These are phyloP conservation scores for Tribolium madens DNA, from an alignment of 1,140 invertebrate genomes.

Conservation along the genomic window DNA sequence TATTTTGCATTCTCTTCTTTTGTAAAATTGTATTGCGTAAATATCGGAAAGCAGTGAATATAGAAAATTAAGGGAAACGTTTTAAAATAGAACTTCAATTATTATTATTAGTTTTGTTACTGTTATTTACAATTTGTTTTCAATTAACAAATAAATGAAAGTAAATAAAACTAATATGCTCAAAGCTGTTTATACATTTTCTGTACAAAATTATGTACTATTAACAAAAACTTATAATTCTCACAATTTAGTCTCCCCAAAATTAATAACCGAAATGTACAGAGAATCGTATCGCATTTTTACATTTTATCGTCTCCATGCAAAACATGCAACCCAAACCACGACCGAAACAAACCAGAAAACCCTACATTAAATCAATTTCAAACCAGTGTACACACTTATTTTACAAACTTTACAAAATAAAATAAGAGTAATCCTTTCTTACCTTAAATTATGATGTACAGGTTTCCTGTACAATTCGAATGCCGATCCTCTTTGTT, in stretches of 20 bases:
- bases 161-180: no score
- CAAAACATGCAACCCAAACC: constrained; percentile 33
- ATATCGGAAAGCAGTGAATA: no score
- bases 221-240: not conserved
- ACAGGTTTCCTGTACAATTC: constrained; percentile 92
- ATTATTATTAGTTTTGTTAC: no score
- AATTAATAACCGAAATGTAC: not conserved
- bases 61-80: no score
- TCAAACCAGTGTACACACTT: constrained; percentile 63
- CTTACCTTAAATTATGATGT: constrained; percentile 81
- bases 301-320: not conserved
- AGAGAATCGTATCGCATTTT: no score
- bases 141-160: no score
- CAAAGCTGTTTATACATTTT: no score
- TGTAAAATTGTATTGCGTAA: no score
- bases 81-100: no score
- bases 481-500: constrained; percentile 94
- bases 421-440: not conserved
- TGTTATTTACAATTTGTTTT: no score
- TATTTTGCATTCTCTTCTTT: no score
- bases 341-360: constrained; percentile 53
- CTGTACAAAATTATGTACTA: not conserved
- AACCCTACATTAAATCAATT: constrained; percentile 55
- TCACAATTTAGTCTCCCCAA: not conserved
- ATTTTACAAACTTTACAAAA: constrained; percentile 41